Percentiles rank a stretch among this genome's conserved stretches.
phyloP scores from a whole-genome alignment of 2,888 invertebrate genomes.

The Dolichopus griseipennis region DNA sequence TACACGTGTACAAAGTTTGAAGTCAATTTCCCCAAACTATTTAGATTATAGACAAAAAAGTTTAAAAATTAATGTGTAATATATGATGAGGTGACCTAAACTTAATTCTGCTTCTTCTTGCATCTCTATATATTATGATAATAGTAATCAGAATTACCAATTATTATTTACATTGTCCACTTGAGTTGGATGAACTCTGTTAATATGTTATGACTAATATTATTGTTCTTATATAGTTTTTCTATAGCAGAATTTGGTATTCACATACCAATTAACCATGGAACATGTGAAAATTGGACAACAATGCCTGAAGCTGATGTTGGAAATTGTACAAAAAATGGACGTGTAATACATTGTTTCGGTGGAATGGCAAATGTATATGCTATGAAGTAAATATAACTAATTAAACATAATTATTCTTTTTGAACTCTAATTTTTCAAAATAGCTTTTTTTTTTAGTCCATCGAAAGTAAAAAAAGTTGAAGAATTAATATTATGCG shows the following conservation, averaged over 20 bases:
- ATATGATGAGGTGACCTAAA: too few species aligned
- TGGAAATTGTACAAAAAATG: constrained; percentile 33
- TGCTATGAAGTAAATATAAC: constrained; percentile 26
- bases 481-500: constrained; percentile 29
- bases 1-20: too few species aligned
- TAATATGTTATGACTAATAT: too few species aligned
- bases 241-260: neutral
- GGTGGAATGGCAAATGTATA: constrained; percentile 37
- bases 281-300: constrained; percentile 32
- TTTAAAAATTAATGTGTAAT: too few species aligned
- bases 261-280: neutral
- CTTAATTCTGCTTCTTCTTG: too few species aligned
- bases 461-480: constrained; percentile 18
- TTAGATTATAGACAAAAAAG: too few species aligned
- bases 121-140: too few species aligned
- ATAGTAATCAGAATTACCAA: too few species aligned
- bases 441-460: neutral
- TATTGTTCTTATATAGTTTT: neutral
- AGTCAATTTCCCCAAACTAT: too few species aligned
- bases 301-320: constrained; percentile 30
- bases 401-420: neutral
- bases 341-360: constrained; percentile 33
- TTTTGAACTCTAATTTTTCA: too few species aligned
- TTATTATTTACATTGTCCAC: too few species aligned
- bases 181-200: too few species aligned